Percentiles rank a stretch among this genome's conserved stretches.
phyloP scores from a whole-genome alignment of 2,797 vertebrate species.

The Babyrousa celebensis region DNA sequence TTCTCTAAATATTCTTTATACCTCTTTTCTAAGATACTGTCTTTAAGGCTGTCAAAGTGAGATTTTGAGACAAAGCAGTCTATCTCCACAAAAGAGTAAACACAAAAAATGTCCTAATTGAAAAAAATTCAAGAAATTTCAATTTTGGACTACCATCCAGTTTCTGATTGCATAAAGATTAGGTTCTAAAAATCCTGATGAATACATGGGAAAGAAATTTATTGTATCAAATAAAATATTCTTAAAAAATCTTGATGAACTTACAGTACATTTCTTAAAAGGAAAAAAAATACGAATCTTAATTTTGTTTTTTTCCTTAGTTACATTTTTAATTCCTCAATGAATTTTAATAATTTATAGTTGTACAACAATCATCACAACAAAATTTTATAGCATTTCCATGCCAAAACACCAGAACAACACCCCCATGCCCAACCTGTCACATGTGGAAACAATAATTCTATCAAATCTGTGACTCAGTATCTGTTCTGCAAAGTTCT shows the following conservation, averaged over 20 bases:
- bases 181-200: not conserved
- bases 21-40: not conserved
- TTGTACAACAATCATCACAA: too few species aligned
- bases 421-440: too few species aligned
- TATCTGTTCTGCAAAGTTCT: too few species aligned
- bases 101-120: not conserved
- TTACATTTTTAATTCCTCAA: too few species aligned
- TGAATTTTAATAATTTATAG: too few species aligned
- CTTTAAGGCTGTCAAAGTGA: not conserved
- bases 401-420: too few species aligned
- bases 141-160: not conserved
- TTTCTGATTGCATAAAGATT: not conserved
- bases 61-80: not conserved
- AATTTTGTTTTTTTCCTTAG: too few species aligned
- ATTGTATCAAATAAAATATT: not conserved
- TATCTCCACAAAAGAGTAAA: not conserved
- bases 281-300: too few species aligned
- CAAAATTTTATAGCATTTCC: too few species aligned
- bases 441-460: too few species aligned
- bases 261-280: not conserved
- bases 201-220: not conserved
- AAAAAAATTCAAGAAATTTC: not conserved
- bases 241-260: not conserved
- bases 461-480: too few species aligned
- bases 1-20: not conserved